phyloP scores from a whole-genome alignment of 2,113 vertebrate genomes.

The Ivindomyrus marchei region DNA sequence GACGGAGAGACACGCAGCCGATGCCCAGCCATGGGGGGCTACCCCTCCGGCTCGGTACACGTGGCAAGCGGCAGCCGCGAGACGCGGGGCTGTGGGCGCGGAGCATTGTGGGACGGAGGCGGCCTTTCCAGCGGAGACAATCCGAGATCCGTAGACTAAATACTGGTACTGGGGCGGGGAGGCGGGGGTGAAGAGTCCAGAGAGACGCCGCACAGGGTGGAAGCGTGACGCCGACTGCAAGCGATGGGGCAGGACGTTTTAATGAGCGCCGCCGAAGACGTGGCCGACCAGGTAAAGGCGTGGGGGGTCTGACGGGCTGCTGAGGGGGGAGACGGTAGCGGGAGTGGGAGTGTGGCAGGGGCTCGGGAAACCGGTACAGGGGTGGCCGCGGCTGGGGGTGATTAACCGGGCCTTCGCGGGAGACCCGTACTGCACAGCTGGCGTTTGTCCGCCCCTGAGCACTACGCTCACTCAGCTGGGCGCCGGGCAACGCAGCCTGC shows the following conservation, averaged over 20 bases:
- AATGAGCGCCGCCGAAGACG: slow-evolving; percentile 68
- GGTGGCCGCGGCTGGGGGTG: neutral
- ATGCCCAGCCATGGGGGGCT: neutral
- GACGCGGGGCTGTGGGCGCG: slow-evolving; percentile 46
- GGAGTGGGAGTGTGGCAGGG: neutral
- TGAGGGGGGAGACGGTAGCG: neutral
- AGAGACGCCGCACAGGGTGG: neutral
- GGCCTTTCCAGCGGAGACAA: slow-evolving; percentile 51
- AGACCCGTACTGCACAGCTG: neutral
- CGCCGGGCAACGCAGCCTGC: neutral
- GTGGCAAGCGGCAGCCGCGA: slow-evolving; percentile 54
- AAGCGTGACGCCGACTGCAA: neutral
- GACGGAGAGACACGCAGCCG: neutral
- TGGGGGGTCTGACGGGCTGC: neutral
- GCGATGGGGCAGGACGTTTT: slow-evolving; percentile 66
- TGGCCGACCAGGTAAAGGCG: slow-evolving; percentile 65
- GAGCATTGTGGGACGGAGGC: slow-evolving; percentile 69
- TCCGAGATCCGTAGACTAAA: slow-evolving; percentile 41
- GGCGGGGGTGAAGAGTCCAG: slow-evolving; percentile 16
- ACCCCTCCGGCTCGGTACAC: slow-evolving; percentile 42
- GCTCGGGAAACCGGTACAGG: neutral
- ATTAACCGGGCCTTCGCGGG: neutral
- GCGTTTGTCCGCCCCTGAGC: neutral
- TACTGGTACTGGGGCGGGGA: slow-evolving; percentile 30
- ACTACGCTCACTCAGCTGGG: neutral